Conservation (phyloP, 2,113 vertebrate species). For the Psilopsiagon aurifrons region DNA sequence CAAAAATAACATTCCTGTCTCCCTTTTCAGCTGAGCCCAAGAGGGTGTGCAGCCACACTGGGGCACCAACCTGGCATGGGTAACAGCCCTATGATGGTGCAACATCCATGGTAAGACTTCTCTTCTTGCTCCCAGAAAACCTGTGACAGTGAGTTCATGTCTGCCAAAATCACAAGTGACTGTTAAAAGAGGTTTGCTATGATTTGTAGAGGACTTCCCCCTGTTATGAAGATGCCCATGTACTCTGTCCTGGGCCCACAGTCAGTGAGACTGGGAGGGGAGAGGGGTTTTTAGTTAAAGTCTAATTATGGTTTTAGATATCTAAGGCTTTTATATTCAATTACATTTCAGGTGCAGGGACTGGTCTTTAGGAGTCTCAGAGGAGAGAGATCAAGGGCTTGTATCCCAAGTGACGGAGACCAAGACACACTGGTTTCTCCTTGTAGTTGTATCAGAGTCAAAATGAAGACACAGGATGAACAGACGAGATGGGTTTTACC, state of each 20-base stretch:
- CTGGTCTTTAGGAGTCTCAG: background rate
- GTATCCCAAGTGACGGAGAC: rapidly evolving
- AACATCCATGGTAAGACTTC: too few relatives aligned
- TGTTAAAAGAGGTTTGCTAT: background rate
- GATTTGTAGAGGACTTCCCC: background rate
- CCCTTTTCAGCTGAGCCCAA: background rate
- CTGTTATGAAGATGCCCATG: rapidly evolving
- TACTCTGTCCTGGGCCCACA: background rate
- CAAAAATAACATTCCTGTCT: background rate
- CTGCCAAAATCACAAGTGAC: background rate
- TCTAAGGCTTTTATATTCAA: background rate
- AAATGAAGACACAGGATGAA: background rate
- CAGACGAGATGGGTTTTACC: background rate
- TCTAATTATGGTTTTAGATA: background rate
- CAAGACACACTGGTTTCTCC: background rate
- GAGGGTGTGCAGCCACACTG: rapidly evolving
- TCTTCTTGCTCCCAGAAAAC: background rate
- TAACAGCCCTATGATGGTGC: background rate
- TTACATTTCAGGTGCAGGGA: background rate
- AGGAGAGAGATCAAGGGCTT: background rate
- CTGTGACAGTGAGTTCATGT: background rate
- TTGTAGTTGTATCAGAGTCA: background rate
- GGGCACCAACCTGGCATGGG: background rate
- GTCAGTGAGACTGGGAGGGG: background rate
- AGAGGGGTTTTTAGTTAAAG: background rate